Percentiles rank a stretch among this genome's conserved stretches.
These are phyloP conservation scores for Rhizomys pruinosus DNA, from an alignment of 2,113 vertebrate species.

Conservation along the genomic window DNA sequence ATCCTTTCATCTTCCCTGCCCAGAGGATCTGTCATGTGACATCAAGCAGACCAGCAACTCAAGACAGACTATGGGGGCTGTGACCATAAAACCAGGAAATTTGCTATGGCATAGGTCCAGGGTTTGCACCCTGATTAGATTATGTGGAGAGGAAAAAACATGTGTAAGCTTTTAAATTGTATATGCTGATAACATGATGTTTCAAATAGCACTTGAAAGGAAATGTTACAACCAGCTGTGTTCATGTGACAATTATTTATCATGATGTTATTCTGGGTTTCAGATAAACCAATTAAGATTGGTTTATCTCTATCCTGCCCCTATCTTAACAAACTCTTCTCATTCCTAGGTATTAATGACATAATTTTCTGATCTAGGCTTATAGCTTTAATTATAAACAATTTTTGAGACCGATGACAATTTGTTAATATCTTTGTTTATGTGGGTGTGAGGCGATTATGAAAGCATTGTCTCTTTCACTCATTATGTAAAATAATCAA, in stretches of 20 bases:
- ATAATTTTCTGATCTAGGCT: conserved; percentile 30
- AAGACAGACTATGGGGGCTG: conserved; percentile 74
- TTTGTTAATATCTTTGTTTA: neutral
- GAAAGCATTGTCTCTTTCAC: conserved; percentile 35
- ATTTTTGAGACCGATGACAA: conserved; percentile 34
- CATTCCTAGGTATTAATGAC: neutral
- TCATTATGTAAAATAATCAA: conserved; percentile 69
- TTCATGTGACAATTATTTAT: conserved; percentile 87
- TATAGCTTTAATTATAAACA: neutral
- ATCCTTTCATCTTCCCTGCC: conserved; percentile 85
- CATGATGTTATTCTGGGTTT: conserved; percentile 79
- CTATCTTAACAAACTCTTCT: conserved; percentile 65
- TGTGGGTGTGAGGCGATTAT: neutral
- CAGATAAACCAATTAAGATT: conserved; percentile 86
- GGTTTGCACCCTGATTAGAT: conserved; percentile 85
- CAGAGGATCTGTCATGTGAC: conserved; percentile 83
- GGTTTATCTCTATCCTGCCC: conserved; percentile 51
- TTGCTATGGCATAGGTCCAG: conserved; percentile 76
- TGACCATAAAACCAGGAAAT: conserved; percentile 69
- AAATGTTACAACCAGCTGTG: conserved; percentile 73
- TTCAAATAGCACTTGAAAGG: conserved; percentile 82
- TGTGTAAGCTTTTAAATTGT: conserved; percentile 79
- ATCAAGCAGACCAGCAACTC: conserved; percentile 83
- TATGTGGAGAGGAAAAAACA: conserved; percentile 79
- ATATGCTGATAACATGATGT: conserved; percentile 73